Evolutionary conservation across 2,113 vertebrate species (phyloP).

Genomic region (Copsychus sechellarum): DNA sequence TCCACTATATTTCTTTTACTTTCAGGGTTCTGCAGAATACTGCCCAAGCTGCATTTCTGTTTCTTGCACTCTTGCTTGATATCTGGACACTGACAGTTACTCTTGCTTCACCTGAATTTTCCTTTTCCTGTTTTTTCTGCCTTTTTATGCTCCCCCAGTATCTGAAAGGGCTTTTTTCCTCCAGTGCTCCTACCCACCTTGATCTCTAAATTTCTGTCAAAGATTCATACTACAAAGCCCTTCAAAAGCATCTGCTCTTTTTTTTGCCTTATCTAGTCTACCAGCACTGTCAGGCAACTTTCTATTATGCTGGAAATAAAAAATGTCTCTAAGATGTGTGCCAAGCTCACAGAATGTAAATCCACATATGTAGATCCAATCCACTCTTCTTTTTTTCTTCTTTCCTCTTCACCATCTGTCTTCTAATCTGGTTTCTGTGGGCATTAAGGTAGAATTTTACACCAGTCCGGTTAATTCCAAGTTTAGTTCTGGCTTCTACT

Average conservation of each 20-base stretch:
- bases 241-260: slow-evolving; percentile 47
- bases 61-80: background rate
- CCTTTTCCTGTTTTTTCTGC: background rate
- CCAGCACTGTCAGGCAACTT: slow-evolving; percentile 44
- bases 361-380: slow-evolving; percentile 47
- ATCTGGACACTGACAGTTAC: background rate
- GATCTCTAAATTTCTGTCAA: slow-evolving; percentile 30
- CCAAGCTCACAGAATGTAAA: slow-evolving; percentile 61
- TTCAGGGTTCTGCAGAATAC: background rate
- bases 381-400: slow-evolving; percentile 27
- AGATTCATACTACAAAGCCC: slow-evolving; percentile 29
- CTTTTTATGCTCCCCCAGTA: background rate
- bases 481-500: background rate
- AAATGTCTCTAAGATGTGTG: slow-evolving; percentile 39
- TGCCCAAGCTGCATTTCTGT: background rate
- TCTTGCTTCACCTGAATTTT: slow-evolving; percentile 18
- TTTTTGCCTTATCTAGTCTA: slow-evolving; percentile 3
- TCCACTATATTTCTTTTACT: background rate
- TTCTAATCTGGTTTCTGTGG: slow-evolving; percentile 53
- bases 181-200: slow-evolving; percentile 10
- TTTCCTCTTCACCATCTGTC: slow-evolving; percentile 48
- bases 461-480: slow-evolving; percentile 2
- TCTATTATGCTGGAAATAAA: slow-evolving; percentile 52
- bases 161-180: slow-evolving; percentile 35
- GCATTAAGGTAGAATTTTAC: slow-evolving; percentile 55